A percentile compares a stretch with the other conserved stretches of the same genome.
These are phyloP conservation scores for Drosophila ficusphila DNA, from an alignment of 1,140 invertebrate species.

Conservation along the genomic window DNA sequence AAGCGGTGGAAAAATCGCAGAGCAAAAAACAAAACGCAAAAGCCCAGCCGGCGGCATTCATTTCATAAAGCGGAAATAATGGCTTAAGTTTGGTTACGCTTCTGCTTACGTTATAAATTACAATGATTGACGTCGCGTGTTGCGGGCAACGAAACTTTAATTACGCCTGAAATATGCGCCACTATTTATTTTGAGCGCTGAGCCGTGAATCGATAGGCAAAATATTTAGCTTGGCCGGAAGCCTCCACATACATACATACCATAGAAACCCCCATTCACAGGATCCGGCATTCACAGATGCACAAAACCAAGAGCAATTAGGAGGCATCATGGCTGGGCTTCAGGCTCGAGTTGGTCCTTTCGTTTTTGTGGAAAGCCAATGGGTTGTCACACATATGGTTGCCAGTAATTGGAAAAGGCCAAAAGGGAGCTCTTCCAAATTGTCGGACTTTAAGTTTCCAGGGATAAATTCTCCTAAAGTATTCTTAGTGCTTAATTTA, in stretches of 20 bases:
- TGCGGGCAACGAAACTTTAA: conserved; percentile 17
- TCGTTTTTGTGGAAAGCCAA: conserved; percentile 16
- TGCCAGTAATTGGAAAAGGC: conserved; percentile 6
- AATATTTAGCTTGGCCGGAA: conserved; percentile 14
- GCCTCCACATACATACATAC: neutral
- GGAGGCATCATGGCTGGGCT: conserved; percentile 7
- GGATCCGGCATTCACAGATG: conserved; percentile 1
- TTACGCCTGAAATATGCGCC: conserved; percentile 40
- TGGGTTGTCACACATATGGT: conserved; percentile 13
- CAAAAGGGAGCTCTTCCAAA: neutral
- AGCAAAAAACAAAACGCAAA: conserved; percentile 19
- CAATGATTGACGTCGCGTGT: conserved; percentile 70
- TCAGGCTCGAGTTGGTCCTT: neutral
- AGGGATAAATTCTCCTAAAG: no score
- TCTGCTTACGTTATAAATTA: conserved; percentile 59
- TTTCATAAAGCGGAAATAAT: conserved; percentile 68
- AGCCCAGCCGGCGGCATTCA: conserved; percentile 28
- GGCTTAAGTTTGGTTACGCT: conserved; percentile 60
- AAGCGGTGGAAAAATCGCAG: neutral
- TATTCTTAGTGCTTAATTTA: no score
- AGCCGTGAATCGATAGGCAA: conserved; percentile 14
- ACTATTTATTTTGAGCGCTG: conserved; percentile 39
- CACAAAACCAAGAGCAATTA: conserved; percentile 24
- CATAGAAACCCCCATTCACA: neutral
- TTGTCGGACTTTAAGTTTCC: no score